phyloP scores from a whole-genome alignment of 2,888 invertebrate genomes.

The Drosophila emarginata region DNA sequence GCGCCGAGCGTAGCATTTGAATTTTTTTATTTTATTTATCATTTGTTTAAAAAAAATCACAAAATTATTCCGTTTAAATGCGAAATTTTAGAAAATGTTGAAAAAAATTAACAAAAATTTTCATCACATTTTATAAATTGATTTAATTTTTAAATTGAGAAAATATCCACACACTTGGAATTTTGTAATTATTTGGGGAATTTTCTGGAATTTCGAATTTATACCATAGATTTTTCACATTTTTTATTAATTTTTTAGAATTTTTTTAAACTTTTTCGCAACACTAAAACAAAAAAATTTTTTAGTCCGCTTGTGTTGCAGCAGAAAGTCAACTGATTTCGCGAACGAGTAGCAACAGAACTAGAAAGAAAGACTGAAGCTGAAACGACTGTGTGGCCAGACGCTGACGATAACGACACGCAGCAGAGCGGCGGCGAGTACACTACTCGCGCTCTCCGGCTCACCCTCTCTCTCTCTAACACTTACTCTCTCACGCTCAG shows the following conservation, averaged over 20 bases:
- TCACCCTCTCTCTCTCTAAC: background rate
- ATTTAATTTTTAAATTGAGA: constrained; percentile 39
- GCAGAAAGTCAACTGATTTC: constrained; percentile 80
- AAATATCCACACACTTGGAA: constrained; percentile 51
- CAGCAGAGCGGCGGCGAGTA: constrained; percentile 43
- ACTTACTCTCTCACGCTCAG: background rate
- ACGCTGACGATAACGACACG: constrained; percentile 37
- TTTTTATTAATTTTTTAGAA: constrained; percentile 72
- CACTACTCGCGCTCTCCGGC: constrained; percentile 41
- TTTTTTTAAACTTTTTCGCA: constrained; percentile 77
- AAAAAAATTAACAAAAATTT: constrained; percentile 65
- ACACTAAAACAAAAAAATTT: constrained; percentile 78
- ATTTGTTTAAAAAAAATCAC: constrained; percentile 55
- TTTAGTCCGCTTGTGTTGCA: constrained; percentile 79
- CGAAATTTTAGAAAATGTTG: constrained; percentile 69
- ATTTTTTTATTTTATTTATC: constrained; percentile 52
- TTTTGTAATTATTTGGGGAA: constrained; percentile 67
- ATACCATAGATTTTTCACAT: constrained; percentile 72
- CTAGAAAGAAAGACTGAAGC: constrained; percentile 79
- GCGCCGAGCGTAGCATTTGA: constrained; percentile 44
- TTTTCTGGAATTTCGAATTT: constrained; percentile 77
- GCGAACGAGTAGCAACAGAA: constrained; percentile 81
- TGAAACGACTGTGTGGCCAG: constrained; percentile 62
- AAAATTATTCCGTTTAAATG: constrained; percentile 68
- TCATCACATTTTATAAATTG: constrained; percentile 36